Evolutionary conservation across 1,140 invertebrate species (phyloP).

Genomic region (Hyles vespertilio): DNA sequence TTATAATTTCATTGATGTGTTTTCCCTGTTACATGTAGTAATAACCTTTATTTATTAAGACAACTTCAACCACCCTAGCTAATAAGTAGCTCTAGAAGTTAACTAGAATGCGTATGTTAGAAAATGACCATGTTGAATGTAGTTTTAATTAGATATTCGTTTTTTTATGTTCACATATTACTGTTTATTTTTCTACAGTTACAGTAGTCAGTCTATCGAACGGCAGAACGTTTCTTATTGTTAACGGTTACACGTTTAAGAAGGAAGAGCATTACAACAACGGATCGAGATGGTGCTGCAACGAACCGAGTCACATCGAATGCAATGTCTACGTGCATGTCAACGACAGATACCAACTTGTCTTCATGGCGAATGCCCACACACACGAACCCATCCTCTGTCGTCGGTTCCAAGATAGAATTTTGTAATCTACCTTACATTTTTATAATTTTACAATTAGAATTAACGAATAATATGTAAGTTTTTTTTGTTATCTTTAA

Average conservation of each 20-base stretch:
- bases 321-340: slow-evolving; percentile 51
- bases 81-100: too few species aligned
- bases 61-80: too few species aligned
- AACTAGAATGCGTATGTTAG: too few species aligned
- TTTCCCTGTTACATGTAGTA: too few species aligned
- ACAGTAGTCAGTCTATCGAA: slow-evolving; percentile 49
- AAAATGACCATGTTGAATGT: too few species aligned
- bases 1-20: too few species aligned
- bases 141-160: too few species aligned
- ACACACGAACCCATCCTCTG: slow-evolving; percentile 54
- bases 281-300: slow-evolving; percentile 51
- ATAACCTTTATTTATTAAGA: too few species aligned
- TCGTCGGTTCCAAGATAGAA: slow-evolving; percentile 44
- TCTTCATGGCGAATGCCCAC: slow-evolving; percentile 41
- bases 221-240: slow-evolving; percentile 50
- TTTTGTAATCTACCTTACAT: slow-evolving; percentile 28
- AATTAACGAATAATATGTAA: too few species aligned
- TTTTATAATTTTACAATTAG: too few species aligned
- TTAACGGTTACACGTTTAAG: slow-evolving; percentile 57
- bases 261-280: slow-evolving; percentile 38
- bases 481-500: too few species aligned
- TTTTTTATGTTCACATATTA: too few species aligned
- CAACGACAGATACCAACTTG: slow-evolving; percentile 50
- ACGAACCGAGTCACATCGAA: slow-evolving; percentile 40
- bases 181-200: slow-evolving; percentile 36